Evolutionary conservation across 2,888 invertebrate species (phyloP).

Genomic region (Falcaria lacertinaria): DNA sequence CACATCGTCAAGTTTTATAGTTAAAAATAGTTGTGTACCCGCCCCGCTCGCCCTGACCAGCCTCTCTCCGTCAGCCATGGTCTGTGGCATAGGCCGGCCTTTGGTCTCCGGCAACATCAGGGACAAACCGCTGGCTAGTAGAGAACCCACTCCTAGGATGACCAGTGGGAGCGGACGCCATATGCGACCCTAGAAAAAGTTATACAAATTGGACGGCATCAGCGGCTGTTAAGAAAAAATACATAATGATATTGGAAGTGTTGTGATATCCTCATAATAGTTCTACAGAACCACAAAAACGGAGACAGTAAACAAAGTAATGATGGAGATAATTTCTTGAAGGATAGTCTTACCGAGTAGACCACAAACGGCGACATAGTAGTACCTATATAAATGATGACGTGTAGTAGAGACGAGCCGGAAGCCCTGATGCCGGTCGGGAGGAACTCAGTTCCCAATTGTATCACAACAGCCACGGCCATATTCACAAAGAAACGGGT

Average conservation of each 20-base stretch:
- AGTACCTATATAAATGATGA: constrained; percentile 38
- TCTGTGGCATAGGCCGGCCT: constrained; percentile 52
- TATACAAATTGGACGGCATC: too few species aligned
- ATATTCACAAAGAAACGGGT: constrained; percentile 54
- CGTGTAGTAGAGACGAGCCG: constrained; percentile 48
- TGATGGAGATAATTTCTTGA: neutral
- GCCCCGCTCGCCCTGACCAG: constrained; percentile 24
- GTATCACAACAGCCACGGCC: constrained; percentile 41
- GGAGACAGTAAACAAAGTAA: too few species aligned
- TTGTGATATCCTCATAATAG: too few species aligned
- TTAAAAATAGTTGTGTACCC: constrained; percentile 15
- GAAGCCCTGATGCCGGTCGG: constrained; percentile 48
- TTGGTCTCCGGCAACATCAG: constrained; percentile 50
- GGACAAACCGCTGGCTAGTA: constrained; percentile 27
- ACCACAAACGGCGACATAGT: constrained; percentile 50
- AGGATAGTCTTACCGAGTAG: constrained; percentile 36
- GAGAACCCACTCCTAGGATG: constrained; percentile 30
- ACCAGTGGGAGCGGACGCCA: constrained; percentile 47
- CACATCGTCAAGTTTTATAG: too few species aligned
- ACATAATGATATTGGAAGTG: too few species aligned
- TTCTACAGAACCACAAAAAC: too few species aligned
- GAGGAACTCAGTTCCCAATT: constrained; percentile 48
- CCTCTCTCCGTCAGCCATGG: constrained; percentile 38
- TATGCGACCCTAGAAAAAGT: constrained; percentile 32
- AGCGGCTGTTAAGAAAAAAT: too few species aligned